Evolutionary conservation across 2,888 invertebrate species (phyloP).

Genomic region (Dasypolia templi): DNA sequence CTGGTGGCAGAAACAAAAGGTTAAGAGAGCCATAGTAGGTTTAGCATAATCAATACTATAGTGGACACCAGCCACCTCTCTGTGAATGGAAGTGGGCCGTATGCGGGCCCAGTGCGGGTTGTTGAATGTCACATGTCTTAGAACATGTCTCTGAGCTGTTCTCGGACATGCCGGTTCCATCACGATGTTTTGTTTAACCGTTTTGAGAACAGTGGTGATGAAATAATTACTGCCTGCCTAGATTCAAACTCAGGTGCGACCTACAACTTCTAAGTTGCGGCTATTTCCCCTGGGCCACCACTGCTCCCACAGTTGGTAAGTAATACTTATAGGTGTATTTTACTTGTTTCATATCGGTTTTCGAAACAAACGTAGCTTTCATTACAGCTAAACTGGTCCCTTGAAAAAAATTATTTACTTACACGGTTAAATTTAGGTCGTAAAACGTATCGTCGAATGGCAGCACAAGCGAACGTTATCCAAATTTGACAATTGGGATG

Average conservation of each 20-base stretch:
- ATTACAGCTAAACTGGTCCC: neutral
- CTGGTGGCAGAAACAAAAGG: slow-evolving; percentile 13
- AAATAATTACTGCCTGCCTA: neutral
- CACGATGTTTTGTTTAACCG: neutral
- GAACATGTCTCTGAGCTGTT: neutral
- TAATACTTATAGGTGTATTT: too few species aligned
- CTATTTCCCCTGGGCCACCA: neutral
- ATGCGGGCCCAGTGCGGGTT: neutral
- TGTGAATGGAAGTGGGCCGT: neutral
- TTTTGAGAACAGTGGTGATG: neutral
- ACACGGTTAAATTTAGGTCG: too few species aligned
- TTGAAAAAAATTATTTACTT: too few species aligned
- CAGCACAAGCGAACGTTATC: too few species aligned
- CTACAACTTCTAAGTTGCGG: neutral
- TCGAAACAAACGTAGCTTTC: neutral
- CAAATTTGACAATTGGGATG: too few species aligned
- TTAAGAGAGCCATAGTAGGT: too few species aligned
- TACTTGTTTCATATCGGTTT: neutral
- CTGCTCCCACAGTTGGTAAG: too few species aligned
- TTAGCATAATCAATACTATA: neutral
- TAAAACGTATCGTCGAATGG: too few species aligned
- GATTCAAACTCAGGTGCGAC: neutral
- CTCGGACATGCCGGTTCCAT: neutral
- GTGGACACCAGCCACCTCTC: neutral
- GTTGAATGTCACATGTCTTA: neutral